Evolutionary conservation across 2,797 vertebrate genomes (phyloP).

Genomic region (Chrysolophus pictus): DNA sequence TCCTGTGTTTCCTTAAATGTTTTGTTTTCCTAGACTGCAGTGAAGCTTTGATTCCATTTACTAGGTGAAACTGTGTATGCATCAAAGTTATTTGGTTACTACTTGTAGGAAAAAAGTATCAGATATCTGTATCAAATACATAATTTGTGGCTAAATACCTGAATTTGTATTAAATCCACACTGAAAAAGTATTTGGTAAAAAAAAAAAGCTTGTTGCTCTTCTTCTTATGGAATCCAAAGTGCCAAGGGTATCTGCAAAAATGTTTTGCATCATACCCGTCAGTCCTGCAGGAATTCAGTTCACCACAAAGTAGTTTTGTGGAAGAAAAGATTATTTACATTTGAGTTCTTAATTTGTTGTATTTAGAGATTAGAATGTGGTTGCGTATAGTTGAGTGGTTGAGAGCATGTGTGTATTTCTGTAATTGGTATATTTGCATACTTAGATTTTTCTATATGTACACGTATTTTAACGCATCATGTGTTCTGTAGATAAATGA

Average conservation of each 20-base stretch:
- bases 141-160: background rate
- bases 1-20: background rate
- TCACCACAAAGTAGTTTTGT: background rate
- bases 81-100: background rate
- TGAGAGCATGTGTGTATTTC: background rate
- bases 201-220: background rate
- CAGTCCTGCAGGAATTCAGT: background rate
- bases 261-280: background rate
- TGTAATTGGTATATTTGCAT: background rate
- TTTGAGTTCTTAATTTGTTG: background rate
- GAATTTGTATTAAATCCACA: background rate
- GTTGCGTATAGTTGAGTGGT: background rate
- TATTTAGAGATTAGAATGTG: background rate
- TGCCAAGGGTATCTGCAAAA: background rate
- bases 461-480: background rate
- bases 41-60: background rate
- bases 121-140: background rate
- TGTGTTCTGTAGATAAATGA: background rate
- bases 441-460: background rate
- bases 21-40: background rate
- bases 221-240: background rate
- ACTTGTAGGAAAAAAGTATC: background rate
- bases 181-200: background rate
- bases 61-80: background rate
- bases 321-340: background rate